Conservation (phyloP, 2,113 vertebrate species). For the Dendrocopos noguchii region DNA sequence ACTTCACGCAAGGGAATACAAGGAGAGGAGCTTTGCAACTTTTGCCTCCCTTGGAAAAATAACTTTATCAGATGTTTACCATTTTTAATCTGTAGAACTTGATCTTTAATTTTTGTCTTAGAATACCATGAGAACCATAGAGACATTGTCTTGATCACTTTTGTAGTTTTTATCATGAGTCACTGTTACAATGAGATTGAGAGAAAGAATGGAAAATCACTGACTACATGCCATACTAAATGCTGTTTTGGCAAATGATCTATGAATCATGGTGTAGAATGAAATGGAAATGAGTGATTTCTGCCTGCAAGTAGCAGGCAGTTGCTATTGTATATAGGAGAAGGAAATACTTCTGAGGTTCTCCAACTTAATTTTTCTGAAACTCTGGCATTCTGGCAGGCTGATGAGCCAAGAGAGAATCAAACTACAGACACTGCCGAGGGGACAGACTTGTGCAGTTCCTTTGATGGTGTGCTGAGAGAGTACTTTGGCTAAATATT, state of each 20-base stretch:
- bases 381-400: background rate
- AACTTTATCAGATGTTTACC: background rate
- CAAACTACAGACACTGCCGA: background rate
- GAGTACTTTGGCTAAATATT: background rate
- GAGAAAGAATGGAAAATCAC: background rate
- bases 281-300: background rate
- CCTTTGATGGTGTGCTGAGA: background rate
- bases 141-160: background rate
- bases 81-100: background rate
- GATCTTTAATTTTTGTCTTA: background rate
- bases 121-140: background rate
- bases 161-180: background rate
- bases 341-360: background rate
- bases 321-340: background rate
- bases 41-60: background rate
- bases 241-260: background rate
- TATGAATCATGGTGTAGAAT: background rate
- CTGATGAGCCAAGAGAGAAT: background rate
- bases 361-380: background rate
- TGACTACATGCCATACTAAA: accelerated
- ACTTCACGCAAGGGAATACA: background rate
- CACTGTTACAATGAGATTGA: background rate
- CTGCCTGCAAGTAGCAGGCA: background rate
- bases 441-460: background rate
- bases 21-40: background rate